Evolutionary conservation across 2,888 invertebrate genomes (phyloP).

Genomic region (Apodemia duryi): DNA sequence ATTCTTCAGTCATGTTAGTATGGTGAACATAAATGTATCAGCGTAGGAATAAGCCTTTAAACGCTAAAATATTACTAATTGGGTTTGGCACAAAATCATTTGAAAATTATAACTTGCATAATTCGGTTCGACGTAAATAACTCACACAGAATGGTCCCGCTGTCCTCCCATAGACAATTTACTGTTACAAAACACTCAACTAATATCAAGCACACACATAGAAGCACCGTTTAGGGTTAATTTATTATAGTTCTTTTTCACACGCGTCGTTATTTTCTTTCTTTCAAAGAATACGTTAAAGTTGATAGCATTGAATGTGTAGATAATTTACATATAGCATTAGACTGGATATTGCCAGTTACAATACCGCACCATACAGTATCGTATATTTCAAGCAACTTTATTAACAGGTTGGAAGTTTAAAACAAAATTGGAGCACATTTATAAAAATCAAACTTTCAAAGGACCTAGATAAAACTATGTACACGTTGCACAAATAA

Average conservation of each 20-base stretch:
- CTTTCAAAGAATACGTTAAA: no score
- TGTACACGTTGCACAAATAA: neutral
- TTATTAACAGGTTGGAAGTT: neutral
- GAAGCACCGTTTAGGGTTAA: neutral
- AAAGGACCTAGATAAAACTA: no score
- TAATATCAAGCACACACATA: neutral
- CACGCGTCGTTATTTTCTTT: neutral
- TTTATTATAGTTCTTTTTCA: neutral
- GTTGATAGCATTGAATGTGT: neutral
- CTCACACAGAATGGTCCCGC: neutral
- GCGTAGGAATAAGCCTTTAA: no score
- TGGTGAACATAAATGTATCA: no score
- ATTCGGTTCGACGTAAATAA: neutral
- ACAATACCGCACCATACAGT: no score
- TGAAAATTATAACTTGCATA: neutral
- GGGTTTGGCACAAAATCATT: neutral
- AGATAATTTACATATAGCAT: neutral
- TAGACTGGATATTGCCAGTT: neutral
- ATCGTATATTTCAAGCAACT: neutral
- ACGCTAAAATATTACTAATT: neutral
- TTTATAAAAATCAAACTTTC: neutral
- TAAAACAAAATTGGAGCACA: neutral
- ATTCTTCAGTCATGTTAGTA: no score
- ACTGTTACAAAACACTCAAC: neutral
- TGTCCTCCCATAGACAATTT: slow-evolving; percentile 10